Evolutionary conservation across 2,888 invertebrate genomes (phyloP).

Genomic region (Norana najaformis): DNA sequence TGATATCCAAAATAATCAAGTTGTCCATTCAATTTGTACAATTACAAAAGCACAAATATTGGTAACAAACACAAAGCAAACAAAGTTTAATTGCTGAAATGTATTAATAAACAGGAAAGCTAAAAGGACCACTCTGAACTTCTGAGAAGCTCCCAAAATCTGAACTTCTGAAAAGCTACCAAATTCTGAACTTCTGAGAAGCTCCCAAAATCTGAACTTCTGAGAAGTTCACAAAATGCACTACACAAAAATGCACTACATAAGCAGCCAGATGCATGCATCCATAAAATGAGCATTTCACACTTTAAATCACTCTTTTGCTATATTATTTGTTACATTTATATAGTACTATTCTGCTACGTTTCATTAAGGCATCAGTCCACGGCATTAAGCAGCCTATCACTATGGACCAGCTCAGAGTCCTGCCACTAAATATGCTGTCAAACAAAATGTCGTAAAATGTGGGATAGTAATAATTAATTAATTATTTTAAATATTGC

Average conservation of each 20-base stretch:
- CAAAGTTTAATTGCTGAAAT: neutral
- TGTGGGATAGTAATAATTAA: neutral
- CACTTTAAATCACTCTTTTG: neutral
- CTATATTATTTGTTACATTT: neutral
- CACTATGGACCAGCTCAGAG: neutral
- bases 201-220: too few relatives aligned
- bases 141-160: neutral
- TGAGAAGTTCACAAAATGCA: too few relatives aligned
- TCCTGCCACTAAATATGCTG: neutral
- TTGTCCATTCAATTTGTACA: conserved; percentile 5
- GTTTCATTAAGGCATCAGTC: neutral
- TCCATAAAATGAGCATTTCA: conserved; percentile 3
- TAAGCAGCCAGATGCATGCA: neutral
- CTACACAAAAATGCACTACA: too few relatives aligned
- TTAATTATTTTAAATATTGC: neutral
- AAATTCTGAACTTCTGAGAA: too few relatives aligned
- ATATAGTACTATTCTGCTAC: neutral
- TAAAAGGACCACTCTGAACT: neutral
- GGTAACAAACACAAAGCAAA: neutral
- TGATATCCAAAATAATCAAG: neutral
- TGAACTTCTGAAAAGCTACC: too few relatives aligned
- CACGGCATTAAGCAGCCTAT: neutral
- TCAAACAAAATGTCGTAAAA: too few relatives aligned
- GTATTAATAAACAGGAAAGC: neutral
- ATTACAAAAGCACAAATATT: neutral